Evolutionary conservation across 2,888 invertebrate species (phyloP).

Genomic region (Caenorhabditis sp.): DNA sequence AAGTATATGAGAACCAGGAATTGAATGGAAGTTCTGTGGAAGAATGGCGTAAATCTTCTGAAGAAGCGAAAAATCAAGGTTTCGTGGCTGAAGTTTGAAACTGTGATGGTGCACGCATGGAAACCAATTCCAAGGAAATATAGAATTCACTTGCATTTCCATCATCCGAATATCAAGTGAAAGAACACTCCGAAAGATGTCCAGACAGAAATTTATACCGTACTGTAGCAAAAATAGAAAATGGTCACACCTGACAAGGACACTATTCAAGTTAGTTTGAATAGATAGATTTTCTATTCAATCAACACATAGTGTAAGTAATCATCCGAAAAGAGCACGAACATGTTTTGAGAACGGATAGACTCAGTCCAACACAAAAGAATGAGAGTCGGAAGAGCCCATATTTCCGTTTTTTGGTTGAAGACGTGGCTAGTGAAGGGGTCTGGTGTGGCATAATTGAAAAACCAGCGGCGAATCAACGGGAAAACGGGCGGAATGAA

Average conservation of each 20-base stretch:
- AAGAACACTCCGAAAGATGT: too few relatives aligned
- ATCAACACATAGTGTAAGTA: constrained; percentile 8
- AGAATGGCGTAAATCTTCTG: too few relatives aligned
- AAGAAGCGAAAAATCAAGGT: too few relatives aligned
- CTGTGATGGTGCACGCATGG: too few relatives aligned
- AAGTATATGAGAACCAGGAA: constrained; percentile 21
- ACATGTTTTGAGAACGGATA: constrained; percentile 20
- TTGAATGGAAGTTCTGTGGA: neutral
- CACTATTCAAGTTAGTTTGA: neutral
- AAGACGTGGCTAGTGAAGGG: neutral
- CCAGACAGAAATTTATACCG: too few relatives aligned
- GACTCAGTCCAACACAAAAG: neutral
- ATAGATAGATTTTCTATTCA: neutral
- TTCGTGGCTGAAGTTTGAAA: too few relatives aligned
- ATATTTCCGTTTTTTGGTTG: constrained; percentile 11
- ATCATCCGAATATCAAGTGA: too few relatives aligned
- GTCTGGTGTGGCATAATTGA: constrained; percentile 32
- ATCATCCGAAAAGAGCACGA: constrained; percentile 2
- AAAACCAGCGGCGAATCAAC: constrained; percentile 41
- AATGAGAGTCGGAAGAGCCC: neutral
- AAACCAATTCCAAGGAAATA: too few relatives aligned
- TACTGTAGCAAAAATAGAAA: too few relatives aligned
- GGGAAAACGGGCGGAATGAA: constrained; percentile 16
- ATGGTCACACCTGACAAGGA: too few relatives aligned
- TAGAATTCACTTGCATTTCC: too few relatives aligned